phyloP scores from a whole-genome alignment of 2,888 invertebrate genomes.

The Galeruca laticollis region DNA sequence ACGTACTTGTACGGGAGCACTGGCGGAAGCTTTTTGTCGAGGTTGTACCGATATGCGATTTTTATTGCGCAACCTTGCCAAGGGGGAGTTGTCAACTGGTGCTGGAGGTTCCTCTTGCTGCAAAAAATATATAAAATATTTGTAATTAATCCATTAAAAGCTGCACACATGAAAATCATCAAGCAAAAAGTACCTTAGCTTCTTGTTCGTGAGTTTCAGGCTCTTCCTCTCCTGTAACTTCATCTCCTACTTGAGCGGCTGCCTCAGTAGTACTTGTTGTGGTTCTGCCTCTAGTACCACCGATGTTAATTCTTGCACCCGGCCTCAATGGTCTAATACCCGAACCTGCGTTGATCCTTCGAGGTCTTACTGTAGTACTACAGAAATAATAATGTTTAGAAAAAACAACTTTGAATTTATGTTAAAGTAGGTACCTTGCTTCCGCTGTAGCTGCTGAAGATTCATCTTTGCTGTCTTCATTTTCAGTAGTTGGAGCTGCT shows the following conservation, averaged over 20 bases:
- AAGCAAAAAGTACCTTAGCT: constrained; percentile 50
- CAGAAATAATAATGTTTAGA: not conserved
- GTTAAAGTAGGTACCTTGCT: constrained; percentile 21
- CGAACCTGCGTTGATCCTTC: constrained; percentile 61
- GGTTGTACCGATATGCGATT: constrained; percentile 66
- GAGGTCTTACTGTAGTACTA: constrained; percentile 60
- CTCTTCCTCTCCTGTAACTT: constrained; percentile 63
- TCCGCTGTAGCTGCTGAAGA: constrained; percentile 39
- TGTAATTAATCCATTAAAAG: not conserved
- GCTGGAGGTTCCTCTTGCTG: constrained; percentile 56
- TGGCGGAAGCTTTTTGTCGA: constrained; percentile 68
- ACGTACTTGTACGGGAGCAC: constrained; percentile 69
- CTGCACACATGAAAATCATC: not conserved
- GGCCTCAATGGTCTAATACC: constrained; percentile 74
- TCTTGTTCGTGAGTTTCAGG: constrained; percentile 52
- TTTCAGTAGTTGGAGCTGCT: constrained; percentile 58
- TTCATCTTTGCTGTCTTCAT: constrained; percentile 45
- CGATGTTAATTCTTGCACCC: constrained; percentile 74
- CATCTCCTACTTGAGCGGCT: constrained; percentile 64
- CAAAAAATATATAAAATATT: constrained; percentile 17
- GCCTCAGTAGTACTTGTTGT: constrained; percentile 66
- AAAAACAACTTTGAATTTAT: not conserved
- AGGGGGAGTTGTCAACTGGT: constrained; percentile 61
- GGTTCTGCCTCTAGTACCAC: constrained; percentile 68
- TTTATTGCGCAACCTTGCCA: constrained; percentile 65